Base-by-base conservation (phyloP, 1,140 invertebrate genomes). In the Drosophila arizonae region DNA sequence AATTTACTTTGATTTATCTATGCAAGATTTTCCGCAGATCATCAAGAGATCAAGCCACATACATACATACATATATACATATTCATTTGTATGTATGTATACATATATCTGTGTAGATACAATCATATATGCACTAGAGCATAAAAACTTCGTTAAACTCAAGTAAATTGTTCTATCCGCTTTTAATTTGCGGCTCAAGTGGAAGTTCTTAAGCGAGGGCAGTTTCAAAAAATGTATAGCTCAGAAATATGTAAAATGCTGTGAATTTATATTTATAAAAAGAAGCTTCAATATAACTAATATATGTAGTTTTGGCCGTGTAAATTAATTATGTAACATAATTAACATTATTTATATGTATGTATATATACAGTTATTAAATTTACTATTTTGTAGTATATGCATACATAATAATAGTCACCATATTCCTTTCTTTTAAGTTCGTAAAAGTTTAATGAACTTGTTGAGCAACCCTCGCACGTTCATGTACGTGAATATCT, bases 141-240 rank as follows among this genome's bases (percentile, higher is more conserved):
- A 66, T 66, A 51, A 13, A 43, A 58, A 66, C 13, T 72, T 72
- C 39, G 39, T 15, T 48, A 21, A 28, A 41, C 52, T 43, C 26
- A n/a, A 52, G 28, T 30, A 48, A 71, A 51, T 65, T 57, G 45
- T 30, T 55, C 43, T 63, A 55, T 71, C 58, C 58, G 67, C 66
- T 76, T 64, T 84, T 76, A 71, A 81, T 82, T 82, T 82, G 62
- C 55, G 45, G 39, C 62, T 75, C 75, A 48, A 61, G 24, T 52
- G 15, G 55, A 52, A 56, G 63, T 61, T 61, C 17, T 10, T 41
- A 13, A 58, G 10, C 41, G 56, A 46, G 55, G 21, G 43, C 43
- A n/a, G 43, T 13, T 45, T 6, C 5, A 15, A 45, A 6, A 33
- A 33, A 33, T 9, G 6, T 24, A 33, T 9, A 33, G 6, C 6